phyloP scores from a whole-genome alignment of 2,888 invertebrate genomes.

The Didymodactylos carnosus region DNA sequence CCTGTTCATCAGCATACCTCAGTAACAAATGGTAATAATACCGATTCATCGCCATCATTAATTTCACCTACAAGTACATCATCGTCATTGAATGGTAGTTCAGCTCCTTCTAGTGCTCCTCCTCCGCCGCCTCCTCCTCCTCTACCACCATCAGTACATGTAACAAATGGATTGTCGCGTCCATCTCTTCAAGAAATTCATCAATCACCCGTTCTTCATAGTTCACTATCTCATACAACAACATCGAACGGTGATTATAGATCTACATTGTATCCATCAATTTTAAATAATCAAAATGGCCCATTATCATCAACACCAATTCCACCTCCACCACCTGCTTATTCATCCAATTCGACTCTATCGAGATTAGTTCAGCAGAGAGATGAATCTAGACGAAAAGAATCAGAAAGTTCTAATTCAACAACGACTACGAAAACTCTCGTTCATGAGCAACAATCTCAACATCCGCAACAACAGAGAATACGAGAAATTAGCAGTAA shows the following conservation, averaged over 20 bases:
- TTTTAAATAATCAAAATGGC: neutral
- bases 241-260: neutral
- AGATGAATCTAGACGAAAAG: neutral
- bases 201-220: neutral
- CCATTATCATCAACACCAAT: neutral
- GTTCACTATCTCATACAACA: neutral
- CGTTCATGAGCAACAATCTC: neutral
- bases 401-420: neutral
- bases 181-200: neutral
- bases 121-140: neutral
- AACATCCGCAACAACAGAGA: neutral
- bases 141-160: neutral
- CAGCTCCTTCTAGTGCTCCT: neutral
- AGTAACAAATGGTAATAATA: no score
- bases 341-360: neutral
- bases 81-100: neutral
- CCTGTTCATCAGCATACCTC: no score
- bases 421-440: no score
- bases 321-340: neutral
- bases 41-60: no score
- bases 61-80: neutral
- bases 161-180: neutral
- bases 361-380: neutral
- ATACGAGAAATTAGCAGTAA: neutral
- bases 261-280: neutral